phyloP scores from a whole-genome alignment of 2,888 invertebrate species.

The Drosophila heteroneura region DNA sequence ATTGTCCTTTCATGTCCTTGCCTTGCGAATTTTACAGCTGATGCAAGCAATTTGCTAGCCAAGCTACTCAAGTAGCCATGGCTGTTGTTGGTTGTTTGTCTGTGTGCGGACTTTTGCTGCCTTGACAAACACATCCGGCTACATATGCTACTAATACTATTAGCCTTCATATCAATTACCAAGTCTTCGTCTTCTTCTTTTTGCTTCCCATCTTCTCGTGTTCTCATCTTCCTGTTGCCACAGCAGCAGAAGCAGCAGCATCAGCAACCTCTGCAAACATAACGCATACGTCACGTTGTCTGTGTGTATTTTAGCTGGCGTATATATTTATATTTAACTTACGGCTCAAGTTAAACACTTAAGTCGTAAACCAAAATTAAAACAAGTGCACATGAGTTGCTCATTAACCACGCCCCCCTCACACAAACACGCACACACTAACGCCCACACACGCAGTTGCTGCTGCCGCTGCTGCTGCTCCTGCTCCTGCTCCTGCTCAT shows the following conservation, averaged over 20 bases:
- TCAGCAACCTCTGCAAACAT: constrained; percentile 36
- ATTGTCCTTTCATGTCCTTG: constrained; percentile 52
- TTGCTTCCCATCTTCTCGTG: neutral
- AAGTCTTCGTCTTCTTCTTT: constrained; percentile 7
- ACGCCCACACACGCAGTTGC: constrained; percentile 2
- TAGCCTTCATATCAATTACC: constrained; percentile 62
- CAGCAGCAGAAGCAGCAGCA: neutral
- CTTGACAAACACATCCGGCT: constrained; percentile 46
- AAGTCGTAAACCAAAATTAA: constrained; percentile 62
- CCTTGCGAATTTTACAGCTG: constrained; percentile 44
- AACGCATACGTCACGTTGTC: constrained; percentile 54
- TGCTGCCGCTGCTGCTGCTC: constrained; percentile 6
- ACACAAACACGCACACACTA: neutral
- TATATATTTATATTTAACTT: constrained; percentile 54
- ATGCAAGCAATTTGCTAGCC: constrained; percentile 43
- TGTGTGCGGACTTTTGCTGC: constrained; percentile 13
- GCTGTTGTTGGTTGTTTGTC: constrained; percentile 3
- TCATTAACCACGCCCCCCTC: constrained; percentile 60
- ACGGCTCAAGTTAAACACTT: constrained; percentile 58
- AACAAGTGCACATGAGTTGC: constrained; percentile 55
- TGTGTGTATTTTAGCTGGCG: constrained; percentile 22
- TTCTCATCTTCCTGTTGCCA: neutral
- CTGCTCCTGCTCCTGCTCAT: neutral
- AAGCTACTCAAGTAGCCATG: constrained; percentile 36
- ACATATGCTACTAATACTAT: constrained; percentile 58